Base-by-base conservation (phyloP, 2,797 vertebrate species). In the Arctocebus calabarensis region DNA sequence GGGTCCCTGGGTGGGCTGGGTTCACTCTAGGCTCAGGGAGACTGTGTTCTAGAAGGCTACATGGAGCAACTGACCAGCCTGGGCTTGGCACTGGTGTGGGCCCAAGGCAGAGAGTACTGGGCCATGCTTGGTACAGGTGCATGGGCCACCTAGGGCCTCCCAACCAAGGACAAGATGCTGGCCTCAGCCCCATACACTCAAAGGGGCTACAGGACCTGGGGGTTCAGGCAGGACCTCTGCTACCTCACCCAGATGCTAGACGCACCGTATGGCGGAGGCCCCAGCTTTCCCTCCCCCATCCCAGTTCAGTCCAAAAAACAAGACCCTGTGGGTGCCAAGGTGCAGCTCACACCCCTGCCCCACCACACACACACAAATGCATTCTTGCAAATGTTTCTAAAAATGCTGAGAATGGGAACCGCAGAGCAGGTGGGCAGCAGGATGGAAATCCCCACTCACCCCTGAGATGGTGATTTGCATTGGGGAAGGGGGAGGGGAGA, bases 371-470 rank as follows among this genome's bases (percentile, higher is more conserved):
- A 62, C 93, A 90, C 94, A 96, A 95, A 95, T 94, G 96, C 57
- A 17, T 45, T 66, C 81, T 95, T 95, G 97, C 95, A 97, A 94
- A 95, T 94, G 43, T 74, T 83, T 97, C 97, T 95, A 95, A 96
- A 97, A 96, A 79, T 83, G 64, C 34, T 48, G 7, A 29, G 22
- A 79, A 64, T 4, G 5, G 92, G 57, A 95, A 95, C 91, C 92
- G 0, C 91, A 95, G 78, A 16, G 89, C 96, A 97, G 97, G 90
- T 96, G 96, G 81, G 29, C 55, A 8, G 25, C 19, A 0, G 19
- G 12, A 4, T 13, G 95, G 97, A 96, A 96, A 97, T 64, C n/a
- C 97, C 97, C 95, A 0, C 0, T 0, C 17, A 1, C 82, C 62
- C 86, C 45, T 0, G 85, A 79, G 86, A 74, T 57, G 2, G 71